Evolutionary conservation across 2,888 invertebrate species (phyloP), one percentile per base, ranked within the genome.

Genomic region (Sarcophaga carnaria): DNA sequence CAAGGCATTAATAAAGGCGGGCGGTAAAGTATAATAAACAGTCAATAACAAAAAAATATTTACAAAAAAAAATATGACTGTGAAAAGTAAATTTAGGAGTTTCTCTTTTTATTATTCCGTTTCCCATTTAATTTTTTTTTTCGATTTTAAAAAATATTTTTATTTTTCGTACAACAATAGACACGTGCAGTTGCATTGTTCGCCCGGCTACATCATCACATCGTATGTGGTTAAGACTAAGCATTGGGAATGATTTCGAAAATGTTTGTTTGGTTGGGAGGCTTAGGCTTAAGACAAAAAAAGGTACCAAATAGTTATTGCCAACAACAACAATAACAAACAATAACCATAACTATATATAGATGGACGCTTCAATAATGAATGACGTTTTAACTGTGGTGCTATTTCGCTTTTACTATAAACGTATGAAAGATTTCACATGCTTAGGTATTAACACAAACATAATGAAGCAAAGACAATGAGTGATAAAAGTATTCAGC

Each of bases 161-260:
- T 49, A 12, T 49, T 17, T 54, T 25, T 70, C 64, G 70, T 60
- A 79, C 69, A 80, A 85, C 85, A 85, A 85, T 85, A 67, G 77
- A 80, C 80, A 85, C 81, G 81, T 85, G 85, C 85, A 82, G 78
- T 79, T 81, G 74, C 81, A 85, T 82, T 85, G 81, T 75, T 79
- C 62, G 20, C 49, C 60, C 64, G 54, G 62, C 45, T 49, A 67
- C 70, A 47, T 62, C n/a, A 17, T 62, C 62, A 64, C 47, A 47
- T 22, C 11, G 45, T 8, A 62, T 62, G 17, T 69, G 20, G 10
- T 0, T 72, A 25, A 49, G 45, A 17, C 60, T 76, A 74, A 25
- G 64, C 22, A 72, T 4, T 62, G 27, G 66, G 14, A 80, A 62
- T 27, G 37, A 64, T 54, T 25, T 27, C 17, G 8, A 45, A 62